Conservation (phyloP, 2,113 vertebrate species). For the Pygoscelis adeliae region DNA sequence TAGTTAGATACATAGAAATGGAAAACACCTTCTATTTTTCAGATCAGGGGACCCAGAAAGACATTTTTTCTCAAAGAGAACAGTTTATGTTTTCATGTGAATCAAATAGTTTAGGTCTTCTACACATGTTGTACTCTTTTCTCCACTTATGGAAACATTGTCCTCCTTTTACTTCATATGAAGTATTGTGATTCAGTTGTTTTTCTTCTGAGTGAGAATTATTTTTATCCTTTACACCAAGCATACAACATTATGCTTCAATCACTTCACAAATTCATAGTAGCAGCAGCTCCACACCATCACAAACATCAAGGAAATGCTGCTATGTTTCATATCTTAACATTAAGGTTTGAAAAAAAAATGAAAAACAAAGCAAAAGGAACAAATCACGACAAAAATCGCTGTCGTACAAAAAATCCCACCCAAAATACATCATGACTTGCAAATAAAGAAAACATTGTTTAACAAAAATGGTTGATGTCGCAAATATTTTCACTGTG, state of each 20-base stretch:
- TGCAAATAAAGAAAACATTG: background rate
- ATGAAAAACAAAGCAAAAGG: background rate
- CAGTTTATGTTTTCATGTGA: background rate
- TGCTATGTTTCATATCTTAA: background rate
- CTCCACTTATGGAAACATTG: background rate
- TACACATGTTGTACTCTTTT: background rate
- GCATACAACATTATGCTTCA: background rate
- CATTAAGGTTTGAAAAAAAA: background rate
- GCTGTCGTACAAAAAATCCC: background rate
- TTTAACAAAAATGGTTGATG: background rate
- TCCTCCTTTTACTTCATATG: background rate
- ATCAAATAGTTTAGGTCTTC: background rate
- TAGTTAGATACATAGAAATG: background rate
- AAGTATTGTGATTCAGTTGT: background rate
- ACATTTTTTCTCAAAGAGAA: background rate
- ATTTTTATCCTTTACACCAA: background rate
- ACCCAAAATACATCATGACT: background rate
- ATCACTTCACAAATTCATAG: background rate
- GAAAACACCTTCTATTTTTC: background rate
- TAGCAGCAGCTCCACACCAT: background rate
- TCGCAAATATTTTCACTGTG: background rate
- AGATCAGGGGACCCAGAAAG: background rate
- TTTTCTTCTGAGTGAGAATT: background rate
- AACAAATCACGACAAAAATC: background rate
- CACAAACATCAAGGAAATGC: background rate